Base-by-base conservation (phyloP, 2,888 invertebrate genomes). In the Operophtera brumata region DNA sequence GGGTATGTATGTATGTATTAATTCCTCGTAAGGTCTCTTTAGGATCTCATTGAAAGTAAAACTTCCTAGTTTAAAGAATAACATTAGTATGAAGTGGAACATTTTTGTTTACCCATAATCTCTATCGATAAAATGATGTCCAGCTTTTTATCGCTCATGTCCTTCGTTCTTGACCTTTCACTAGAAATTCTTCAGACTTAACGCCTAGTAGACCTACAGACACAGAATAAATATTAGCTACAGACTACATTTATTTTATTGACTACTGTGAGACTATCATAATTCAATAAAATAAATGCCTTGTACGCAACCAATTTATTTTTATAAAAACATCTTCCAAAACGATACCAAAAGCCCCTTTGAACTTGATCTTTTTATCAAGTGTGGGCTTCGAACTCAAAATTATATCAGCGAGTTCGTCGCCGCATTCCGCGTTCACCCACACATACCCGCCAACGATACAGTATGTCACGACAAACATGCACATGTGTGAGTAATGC, bases 341-440 rank as follows among this genome's bases (percentile, higher is more conserved):
- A 70, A 63, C 49, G 59, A 69, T 80, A 78, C 78, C 76, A 71
- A 69, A 67, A 61, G 80, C 74, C 84, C 85, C 82, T 86, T 83
- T 87, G 87, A 87, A 87, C 88, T 88, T 88, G 86, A 86, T 87
- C 81, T 85, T 81, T 84, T 86, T 88, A 88, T 88, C 87, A 81
- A 80, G 75, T 73, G 77, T 75, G 73, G 69, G 70, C 75, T 72
- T 74, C 47, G 56, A 55, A 49, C 74, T 71, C 73, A 71, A 84
- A 84, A 82, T 82, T 78, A 82, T 85, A 86, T 85, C 83, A 80
- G 77, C 77, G 71, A 48, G 37, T 45, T 53, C 75, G 71, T 69
- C 65, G 77, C 71, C 76, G 79, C 86, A 84, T 86, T 84, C 82
- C 82, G 79, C 77, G 78, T 71, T 75, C 75, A 62, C 77, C 62